phyloP scores from a whole-genome alignment of 1,140 invertebrate species.

The Euschistus heros region DNA sequence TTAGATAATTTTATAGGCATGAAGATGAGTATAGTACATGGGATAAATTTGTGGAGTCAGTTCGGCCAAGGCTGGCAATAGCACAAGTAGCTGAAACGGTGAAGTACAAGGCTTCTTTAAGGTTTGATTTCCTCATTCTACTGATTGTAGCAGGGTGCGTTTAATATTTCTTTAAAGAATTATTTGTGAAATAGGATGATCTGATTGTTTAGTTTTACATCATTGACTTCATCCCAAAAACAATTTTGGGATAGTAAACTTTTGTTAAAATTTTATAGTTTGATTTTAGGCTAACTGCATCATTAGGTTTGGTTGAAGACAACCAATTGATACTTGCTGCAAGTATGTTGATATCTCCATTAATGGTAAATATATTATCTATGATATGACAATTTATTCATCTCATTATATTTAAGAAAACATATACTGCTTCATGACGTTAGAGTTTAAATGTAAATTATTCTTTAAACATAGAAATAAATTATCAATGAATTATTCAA shows the following conservation, averaged over 20 bases:
- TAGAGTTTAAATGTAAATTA: too few relatives aligned
- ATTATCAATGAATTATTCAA: too few relatives aligned
- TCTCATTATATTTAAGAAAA: too few relatives aligned
- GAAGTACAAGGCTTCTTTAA: conserved; percentile 49
- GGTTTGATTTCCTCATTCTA: conserved; percentile 62
- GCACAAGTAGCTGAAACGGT: conserved; percentile 58
- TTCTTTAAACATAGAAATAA: too few relatives aligned
- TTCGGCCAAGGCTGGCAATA: conserved; percentile 52
- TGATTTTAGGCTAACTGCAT: conserved; percentile 38
- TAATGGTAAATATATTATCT: conserved; percentile 49
- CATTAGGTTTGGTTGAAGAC: conserved; percentile 43
- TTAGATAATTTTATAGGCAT: conserved; percentile 1
- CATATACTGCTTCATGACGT: too few relatives aligned
- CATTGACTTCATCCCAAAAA: too few relatives aligned
- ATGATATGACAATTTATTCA: too few relatives aligned
- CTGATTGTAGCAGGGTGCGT: conserved; percentile 54
- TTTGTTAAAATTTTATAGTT: not conserved
- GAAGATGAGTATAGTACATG: conserved; percentile 33
- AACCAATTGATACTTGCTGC: conserved; percentile 56
- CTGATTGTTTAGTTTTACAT: not conserved
- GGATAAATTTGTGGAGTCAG: conserved; percentile 46
- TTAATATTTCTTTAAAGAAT: not conserved
- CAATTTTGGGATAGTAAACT: not conserved
- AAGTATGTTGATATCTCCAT: conserved; percentile 66
- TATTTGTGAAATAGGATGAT: not conserved